phyloP scores from a whole-genome alignment of 2,888 invertebrate species.

The Idaea aversata region DNA sequence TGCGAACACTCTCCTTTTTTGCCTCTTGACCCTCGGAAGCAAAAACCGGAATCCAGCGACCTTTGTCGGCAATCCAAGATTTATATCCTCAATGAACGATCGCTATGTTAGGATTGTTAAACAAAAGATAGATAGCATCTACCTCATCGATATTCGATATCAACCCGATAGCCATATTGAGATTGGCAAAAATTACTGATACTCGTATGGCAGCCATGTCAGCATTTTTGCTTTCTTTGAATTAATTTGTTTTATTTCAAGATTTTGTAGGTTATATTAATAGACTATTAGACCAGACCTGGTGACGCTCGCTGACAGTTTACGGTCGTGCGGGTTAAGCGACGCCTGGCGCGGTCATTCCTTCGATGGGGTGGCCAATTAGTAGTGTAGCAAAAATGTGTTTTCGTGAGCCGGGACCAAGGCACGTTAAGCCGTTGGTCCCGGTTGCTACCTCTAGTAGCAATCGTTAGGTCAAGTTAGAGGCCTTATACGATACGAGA shows the following conservation, averaged over 20 bases:
- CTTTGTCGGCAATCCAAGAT: conserved; percentile 60
- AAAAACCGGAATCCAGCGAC: conserved; percentile 58
- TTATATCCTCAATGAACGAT: conserved; percentile 59
- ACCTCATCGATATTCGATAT: conserved; percentile 23
- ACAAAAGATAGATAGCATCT: conserved; percentile 43
- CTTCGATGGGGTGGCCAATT: too few relatives aligned
- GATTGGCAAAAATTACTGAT: conserved; percentile 6
- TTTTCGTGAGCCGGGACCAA: too few relatives aligned
- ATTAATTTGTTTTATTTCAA: conserved; percentile 12
- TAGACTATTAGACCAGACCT: background rate
- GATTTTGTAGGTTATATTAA: background rate
- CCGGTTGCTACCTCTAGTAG: too few relatives aligned
- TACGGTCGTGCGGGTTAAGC: too few relatives aligned
- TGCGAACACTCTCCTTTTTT: conserved; percentile 52
- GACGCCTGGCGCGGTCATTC: too few relatives aligned
- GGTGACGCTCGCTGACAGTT: too few relatives aligned
- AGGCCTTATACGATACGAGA: too few relatives aligned
- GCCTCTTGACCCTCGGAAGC: conserved; percentile 53
- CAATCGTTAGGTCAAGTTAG: too few relatives aligned
- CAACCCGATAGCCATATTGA: conserved; percentile 25
- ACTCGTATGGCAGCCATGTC: background rate
- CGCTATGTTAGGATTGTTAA: conserved; percentile 40
- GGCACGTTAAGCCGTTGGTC: too few relatives aligned
- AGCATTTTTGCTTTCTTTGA: conserved; percentile 17
- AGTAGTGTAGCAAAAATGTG: too few relatives aligned